These are phyloP conservation scores for Bostrychus sinensis DNA, from an alignment of 2,113 vertebrate genomes.

Conservation along the genomic window DNA sequence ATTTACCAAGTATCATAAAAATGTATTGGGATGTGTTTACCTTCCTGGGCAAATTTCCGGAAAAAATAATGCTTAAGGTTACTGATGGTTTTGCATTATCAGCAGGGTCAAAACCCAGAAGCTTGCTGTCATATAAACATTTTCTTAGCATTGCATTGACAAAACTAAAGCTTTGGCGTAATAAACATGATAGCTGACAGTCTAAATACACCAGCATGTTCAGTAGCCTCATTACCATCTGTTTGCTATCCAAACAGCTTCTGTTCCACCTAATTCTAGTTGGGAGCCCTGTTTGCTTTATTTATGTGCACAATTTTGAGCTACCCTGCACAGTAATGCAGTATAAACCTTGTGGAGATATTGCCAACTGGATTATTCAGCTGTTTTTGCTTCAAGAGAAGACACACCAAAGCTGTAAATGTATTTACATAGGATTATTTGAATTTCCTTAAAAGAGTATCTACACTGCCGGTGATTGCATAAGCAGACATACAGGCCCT, in stretches of 20 bases:
- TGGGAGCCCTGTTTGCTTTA: conserved; percentile 31
- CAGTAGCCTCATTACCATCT: conserved; percentile 20
- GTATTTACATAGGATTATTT: background rate
- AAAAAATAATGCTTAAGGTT: background rate
- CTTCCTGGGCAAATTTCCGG: too few relatives aligned
- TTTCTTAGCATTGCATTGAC: background rate
- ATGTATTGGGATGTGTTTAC: too few relatives aligned
- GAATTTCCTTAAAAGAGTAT: background rate
- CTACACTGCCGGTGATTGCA: background rate
- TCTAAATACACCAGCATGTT: background rate
- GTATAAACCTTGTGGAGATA: conserved; percentile 6
- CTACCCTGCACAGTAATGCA: conserved; percentile 4
- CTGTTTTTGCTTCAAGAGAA: background rate
- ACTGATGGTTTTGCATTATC: background rate
- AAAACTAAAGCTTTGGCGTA: background rate
- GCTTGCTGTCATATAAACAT: background rate
- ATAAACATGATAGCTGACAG: background rate
- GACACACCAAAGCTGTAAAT: background rate
- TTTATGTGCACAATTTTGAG: conserved; percentile 7
- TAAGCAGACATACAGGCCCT: background rate
- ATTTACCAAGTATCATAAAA: too few relatives aligned
- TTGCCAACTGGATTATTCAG: conserved; percentile 10
- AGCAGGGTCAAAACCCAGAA: background rate
- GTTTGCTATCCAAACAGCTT: conserved; percentile 45
- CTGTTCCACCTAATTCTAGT: conserved; percentile 33